phyloP scores from a whole-genome alignment of 2,888 invertebrate genomes.

The Actias luna region DNA sequence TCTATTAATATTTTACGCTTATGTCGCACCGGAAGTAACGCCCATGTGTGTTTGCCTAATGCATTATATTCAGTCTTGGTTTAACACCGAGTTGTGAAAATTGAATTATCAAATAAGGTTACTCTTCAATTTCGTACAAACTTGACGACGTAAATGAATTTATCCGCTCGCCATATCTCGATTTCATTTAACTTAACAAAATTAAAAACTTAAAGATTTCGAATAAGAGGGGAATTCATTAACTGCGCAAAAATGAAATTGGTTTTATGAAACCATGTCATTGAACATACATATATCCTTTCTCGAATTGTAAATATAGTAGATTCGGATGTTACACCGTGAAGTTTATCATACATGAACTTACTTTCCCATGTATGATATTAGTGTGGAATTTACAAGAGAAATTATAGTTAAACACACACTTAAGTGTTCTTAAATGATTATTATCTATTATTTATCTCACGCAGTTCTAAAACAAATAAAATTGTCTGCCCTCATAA shows the following conservation, averaged over 20 bases:
- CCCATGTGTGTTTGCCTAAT: neutral
- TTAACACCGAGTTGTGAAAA: neutral
- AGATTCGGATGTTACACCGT: neutral
- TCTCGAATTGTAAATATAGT: slow-evolving; percentile 1
- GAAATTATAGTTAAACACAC: neutral
- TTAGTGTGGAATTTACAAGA: slow-evolving; percentile 4
- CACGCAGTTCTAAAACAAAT: neutral
- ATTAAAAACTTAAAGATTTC: neutral
- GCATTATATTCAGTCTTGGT: neutral
- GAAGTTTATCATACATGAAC: slow-evolving; percentile 2
- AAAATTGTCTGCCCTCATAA: neutral
- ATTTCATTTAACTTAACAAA: neutral
- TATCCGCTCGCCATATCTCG: neutral
- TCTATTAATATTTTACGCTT: neutral
- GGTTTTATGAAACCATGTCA: neutral
- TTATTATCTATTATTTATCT: neutral
- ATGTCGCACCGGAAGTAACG: neutral
- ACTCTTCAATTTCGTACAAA: neutral
- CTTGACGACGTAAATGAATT: neutral
- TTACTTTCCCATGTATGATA: slow-evolving; percentile 8
- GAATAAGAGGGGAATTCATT: neutral
- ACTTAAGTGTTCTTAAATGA: neutral
- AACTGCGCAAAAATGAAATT: neutral
- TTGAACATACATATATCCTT: neutral
- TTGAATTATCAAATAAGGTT: neutral